A percentile compares a stretch with the other conserved stretches of the same genome.
These are phyloP conservation scores for Drosophila athabasca DNA, from an alignment of 1,140 invertebrate species.

Conservation along the genomic window DNA sequence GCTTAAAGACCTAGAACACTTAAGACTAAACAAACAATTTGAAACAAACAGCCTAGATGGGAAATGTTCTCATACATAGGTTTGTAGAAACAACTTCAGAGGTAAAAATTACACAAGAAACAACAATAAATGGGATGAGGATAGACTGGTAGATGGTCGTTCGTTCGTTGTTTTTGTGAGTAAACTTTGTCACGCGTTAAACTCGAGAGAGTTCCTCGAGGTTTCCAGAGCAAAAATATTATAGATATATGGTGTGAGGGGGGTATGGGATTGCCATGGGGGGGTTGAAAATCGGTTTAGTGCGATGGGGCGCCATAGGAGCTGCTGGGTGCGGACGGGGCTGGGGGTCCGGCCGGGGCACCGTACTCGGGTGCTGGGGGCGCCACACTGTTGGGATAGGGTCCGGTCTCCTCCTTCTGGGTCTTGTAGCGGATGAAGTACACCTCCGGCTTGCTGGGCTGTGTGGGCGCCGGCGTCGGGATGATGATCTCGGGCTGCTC, in stretches of 20 bases:
- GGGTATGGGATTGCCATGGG: conserved; percentile 53
- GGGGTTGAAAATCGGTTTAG: conserved; percentile 51
- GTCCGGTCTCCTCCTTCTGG: conserved; percentile 85
- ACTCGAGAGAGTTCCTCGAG: conserved; percentile 42
- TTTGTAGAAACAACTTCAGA: conserved; percentile 64
- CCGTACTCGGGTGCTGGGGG: conserved; percentile 84
- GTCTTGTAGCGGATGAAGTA: conserved; percentile 95
- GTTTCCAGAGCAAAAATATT: conserved; percentile 41
- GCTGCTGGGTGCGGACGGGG: conserved; percentile 78
- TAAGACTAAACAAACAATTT: conserved; percentile 78
- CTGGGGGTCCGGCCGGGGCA: conserved; percentile 82
- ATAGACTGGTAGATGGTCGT: neutral
- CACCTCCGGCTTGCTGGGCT: conserved; percentile 93
- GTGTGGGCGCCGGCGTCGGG: conserved; percentile 90
- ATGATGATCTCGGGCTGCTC: conserved; percentile 91
- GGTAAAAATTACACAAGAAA: conserved; percentile 67
- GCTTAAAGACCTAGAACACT: conserved; percentile 68
- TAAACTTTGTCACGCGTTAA: conserved; percentile 80
- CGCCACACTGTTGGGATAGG: conserved; percentile 84
- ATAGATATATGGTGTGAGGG: conserved; percentile 36
- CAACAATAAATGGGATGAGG: conserved; percentile 41
- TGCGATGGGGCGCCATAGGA: conserved; percentile 79
- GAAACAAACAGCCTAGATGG: conserved; percentile 78
- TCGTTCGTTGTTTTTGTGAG: conserved; percentile 36
- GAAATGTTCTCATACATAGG: conserved; percentile 43